phyloP scores from a whole-genome alignment of 2,113 vertebrate species.

The Oreochromis tanganicae region DNA sequence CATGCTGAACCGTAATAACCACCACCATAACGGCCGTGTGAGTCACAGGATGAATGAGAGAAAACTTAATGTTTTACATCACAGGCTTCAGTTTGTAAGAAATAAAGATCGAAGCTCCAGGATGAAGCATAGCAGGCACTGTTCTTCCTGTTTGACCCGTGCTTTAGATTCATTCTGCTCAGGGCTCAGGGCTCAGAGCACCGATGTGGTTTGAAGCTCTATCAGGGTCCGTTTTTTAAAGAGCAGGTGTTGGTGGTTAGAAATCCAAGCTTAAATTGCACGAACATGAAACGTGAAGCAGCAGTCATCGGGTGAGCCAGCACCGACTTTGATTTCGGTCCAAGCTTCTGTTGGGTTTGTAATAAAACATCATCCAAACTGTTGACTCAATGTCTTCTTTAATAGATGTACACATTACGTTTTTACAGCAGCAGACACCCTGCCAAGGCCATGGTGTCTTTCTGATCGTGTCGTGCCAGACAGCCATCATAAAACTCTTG shows the following conservation, averaged over 20 bases:
- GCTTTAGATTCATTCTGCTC: too few relatives aligned
- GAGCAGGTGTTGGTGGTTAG: not conserved
- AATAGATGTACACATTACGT: constrained; percentile 23
- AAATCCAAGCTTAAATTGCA: not conserved
- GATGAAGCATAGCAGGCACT: too few relatives aligned
- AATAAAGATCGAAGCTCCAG: too few relatives aligned
- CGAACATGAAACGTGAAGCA: not conserved
- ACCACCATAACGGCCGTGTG: not conserved
- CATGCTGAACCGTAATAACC: not conserved
- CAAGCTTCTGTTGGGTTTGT: not conserved
- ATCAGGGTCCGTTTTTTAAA: not conserved
- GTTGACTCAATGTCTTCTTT: constrained; percentile 38
- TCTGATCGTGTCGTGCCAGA: not conserved
- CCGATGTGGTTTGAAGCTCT: not conserved
- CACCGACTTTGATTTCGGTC: not conserved
- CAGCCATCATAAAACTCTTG: not conserved
- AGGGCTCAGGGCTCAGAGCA: not conserved
- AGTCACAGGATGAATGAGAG: not conserved
- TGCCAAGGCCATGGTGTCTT: constrained; percentile 20
- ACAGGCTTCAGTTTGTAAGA: too few relatives aligned
- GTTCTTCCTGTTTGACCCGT: too few relatives aligned
- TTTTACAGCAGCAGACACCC: not conserved
- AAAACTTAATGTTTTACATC: too few relatives aligned
- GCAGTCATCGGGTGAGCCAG: not conserved
- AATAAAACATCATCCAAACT: constrained; percentile 19